phyloP scores from a whole-genome alignment of 2,888 invertebrate species.

The Eristalis pertinax region DNA sequence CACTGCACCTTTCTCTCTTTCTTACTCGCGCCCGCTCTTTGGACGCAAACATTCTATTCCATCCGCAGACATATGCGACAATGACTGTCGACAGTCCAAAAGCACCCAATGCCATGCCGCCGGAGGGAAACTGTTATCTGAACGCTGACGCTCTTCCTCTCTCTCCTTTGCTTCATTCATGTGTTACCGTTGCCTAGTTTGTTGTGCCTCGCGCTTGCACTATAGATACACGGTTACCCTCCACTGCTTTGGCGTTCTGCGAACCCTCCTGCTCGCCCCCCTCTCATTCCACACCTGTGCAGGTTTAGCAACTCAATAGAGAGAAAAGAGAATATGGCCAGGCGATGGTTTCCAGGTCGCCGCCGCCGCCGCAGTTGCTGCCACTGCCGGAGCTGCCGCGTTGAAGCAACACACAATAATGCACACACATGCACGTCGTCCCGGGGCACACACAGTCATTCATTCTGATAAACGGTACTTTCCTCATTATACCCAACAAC shows the following conservation, averaged over 20 bases:
- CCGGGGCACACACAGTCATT: background rate
- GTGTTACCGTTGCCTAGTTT: slow-evolving; percentile 61
- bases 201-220: background rate
- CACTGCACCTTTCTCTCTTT: slow-evolving; percentile 37
- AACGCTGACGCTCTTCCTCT: background rate
- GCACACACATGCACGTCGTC: slow-evolving; percentile 29
- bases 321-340: slow-evolving; percentile 36
- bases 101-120: background rate
- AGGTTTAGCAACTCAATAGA: slow-evolving; percentile 27
- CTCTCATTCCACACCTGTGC: slow-evolving; percentile 1
- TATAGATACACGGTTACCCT: slow-evolving; percentile 4
- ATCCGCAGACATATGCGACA: background rate
- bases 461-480: slow-evolving; percentile 46
- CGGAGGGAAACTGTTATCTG: slow-evolving; percentile 47
- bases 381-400: background rate
- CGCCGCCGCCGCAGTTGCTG: slow-evolving; percentile 2
- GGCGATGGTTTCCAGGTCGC: slow-evolving; percentile 41
- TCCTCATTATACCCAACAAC: slow-evolving; percentile 16
- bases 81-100: background rate
- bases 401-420: slow-evolving; percentile 45
- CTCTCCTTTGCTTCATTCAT: slow-evolving; percentile 14
- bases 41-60: background rate
- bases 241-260: background rate
- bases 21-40: background rate
- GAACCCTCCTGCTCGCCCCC: too few relatives aligned